Evolutionary conservation across 2,888 invertebrate species (phyloP).

Genomic region (Cheilosia pagana): DNA sequence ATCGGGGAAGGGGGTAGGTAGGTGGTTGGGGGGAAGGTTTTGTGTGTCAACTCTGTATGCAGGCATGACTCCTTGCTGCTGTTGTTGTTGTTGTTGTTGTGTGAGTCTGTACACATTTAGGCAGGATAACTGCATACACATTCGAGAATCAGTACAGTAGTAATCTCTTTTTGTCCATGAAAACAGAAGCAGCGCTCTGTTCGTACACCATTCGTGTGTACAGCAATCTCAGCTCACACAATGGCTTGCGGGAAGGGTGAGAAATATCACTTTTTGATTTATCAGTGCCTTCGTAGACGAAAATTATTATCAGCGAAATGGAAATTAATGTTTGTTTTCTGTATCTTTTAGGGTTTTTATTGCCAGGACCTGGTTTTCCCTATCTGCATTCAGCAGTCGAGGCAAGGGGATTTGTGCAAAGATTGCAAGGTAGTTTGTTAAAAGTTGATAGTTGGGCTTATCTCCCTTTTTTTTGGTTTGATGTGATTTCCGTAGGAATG

Average conservation of each 20-base stretch:
- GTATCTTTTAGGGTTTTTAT: slow-evolving; percentile 68
- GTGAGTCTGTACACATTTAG: slow-evolving; percentile 53
- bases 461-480: slow-evolving; percentile 26
- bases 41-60: slow-evolving; percentile 70
- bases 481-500: slow-evolving; percentile 9
- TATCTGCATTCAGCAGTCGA: slow-evolving; percentile 12
- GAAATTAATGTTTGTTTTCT: slow-evolving; percentile 74
- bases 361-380: slow-evolving; percentile 50
- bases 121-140: slow-evolving; percentile 74
- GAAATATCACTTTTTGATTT: slow-evolving; percentile 74
- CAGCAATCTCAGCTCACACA: slow-evolving; percentile 31
- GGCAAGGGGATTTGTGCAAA: slow-evolving; percentile 26
- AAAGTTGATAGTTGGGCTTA: slow-evolving; percentile 20
- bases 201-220: background rate
- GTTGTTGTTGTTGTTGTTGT: slow-evolving; percentile 24
- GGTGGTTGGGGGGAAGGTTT: slow-evolving; percentile 38
- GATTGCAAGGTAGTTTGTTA: slow-evolving; percentile 24
- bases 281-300: slow-evolving; percentile 75
- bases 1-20: background rate
- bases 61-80: slow-evolving; percentile 41
- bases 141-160: slow-evolving; percentile 63
- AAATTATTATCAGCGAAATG: slow-evolving; percentile 75
- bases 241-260: slow-evolving; percentile 39
- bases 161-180: slow-evolving; percentile 70
- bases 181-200: slow-evolving; percentile 17